phyloP scores from a whole-genome alignment of 2,113 vertebrate genomes.

The Dolichotis patagonum region DNA sequence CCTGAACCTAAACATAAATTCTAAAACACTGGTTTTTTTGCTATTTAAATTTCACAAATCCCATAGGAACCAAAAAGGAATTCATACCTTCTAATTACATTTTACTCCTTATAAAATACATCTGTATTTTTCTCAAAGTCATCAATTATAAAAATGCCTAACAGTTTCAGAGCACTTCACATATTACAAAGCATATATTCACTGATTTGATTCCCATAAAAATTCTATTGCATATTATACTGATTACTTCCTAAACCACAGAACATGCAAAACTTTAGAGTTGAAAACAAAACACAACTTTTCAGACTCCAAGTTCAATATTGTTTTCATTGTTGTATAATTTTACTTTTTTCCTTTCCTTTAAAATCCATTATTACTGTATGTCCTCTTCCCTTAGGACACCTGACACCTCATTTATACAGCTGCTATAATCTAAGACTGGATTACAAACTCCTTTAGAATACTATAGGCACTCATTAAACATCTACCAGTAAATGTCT shows the following conservation, averaged over 20 bases:
- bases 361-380: constrained; percentile 12
- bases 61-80: constrained; percentile 7
- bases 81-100: background rate
- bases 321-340: background rate
- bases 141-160: background rate
- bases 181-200: background rate
- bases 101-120: background rate
- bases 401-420: background rate
- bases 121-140: background rate
- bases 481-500: background rate
- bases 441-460: background rate
- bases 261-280: background rate
- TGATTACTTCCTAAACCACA: background rate
- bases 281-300: background rate
- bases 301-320: background rate
- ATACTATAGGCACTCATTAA: background rate
- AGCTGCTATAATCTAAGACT: constrained; percentile 24
- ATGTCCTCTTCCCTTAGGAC: background rate
- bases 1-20: constrained; percentile 34
- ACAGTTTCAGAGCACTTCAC: background rate
- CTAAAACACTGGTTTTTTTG: background rate
- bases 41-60: constrained; percentile 46
- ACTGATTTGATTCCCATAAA: background rate
- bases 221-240: background rate
- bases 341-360: constrained; percentile 18